phyloP scores from a whole-genome alignment of 2,888 invertebrate genomes.

The Mesorhabditis belari region DNA sequence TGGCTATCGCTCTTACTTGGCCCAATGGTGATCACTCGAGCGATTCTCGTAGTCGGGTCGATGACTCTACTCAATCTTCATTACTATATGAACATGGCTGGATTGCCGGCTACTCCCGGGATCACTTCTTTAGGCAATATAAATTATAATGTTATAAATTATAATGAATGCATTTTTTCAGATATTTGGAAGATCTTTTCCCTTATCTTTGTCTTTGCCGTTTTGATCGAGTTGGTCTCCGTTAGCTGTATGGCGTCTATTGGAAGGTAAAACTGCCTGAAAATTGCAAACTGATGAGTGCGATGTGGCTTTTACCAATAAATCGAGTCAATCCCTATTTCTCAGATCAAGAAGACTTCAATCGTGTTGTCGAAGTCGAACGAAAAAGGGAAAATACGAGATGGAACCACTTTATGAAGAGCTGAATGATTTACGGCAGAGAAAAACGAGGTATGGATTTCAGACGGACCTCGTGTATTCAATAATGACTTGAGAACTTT shows the following conservation, averaged over 20 bases:
- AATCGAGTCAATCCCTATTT: neutral
- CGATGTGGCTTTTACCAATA: neutral
- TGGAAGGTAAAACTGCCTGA: constrained; percentile 23
- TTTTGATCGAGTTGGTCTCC: constrained; percentile 27
- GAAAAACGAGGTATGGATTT: constrained; percentile 24
- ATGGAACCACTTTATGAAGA: constrained; percentile 42
- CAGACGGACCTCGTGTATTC: neutral
- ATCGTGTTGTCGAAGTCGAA: constrained; percentile 2
- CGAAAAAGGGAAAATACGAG: constrained; percentile 19
- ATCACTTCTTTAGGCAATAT: constrained; percentile 15
- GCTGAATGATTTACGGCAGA: constrained; percentile 33
- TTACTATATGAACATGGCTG: constrained; percentile 8
- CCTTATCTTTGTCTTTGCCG: constrained; percentile 22
- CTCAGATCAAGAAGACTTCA: neutral
- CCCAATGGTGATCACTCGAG: constrained; percentile 41
- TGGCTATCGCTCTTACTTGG: constrained; percentile 36
- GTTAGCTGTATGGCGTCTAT: constrained; percentile 32
- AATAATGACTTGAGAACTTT: neutral
- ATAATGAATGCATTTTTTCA: no score
- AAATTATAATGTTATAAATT: no score
- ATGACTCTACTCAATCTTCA: constrained; percentile 26
- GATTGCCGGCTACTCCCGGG: constrained; percentile 10
- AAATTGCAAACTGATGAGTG: no score
- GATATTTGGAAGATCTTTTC: constrained; percentile 35
- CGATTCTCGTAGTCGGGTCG: constrained; percentile 25